Percentiles rank a stretch among this genome's conserved stretches.
Evolutionary conservation across 2,888 invertebrate species (phyloP).

Genomic region (Lysandra coridon): DNA sequence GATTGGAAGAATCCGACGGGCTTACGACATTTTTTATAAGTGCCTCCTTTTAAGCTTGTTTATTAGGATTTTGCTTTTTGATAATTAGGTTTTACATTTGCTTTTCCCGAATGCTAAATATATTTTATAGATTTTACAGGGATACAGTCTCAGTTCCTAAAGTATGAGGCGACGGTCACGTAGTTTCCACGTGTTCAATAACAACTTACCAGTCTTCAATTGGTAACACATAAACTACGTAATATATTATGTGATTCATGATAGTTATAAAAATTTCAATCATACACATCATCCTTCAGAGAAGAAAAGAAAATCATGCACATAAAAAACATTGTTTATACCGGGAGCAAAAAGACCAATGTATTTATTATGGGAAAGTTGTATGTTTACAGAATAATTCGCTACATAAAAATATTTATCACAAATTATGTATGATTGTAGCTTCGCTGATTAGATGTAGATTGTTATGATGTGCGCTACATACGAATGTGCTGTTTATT

Average conservation of each 20-base stretch:
- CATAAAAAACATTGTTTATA: not conserved
- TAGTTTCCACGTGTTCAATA: not conserved
- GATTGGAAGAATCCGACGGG: slow-evolving; percentile 72
- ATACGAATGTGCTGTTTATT: slow-evolving; percentile 28
- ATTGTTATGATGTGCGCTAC: slow-evolving; percentile 6
- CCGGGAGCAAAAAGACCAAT: not conserved
- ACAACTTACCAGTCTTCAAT: not conserved
- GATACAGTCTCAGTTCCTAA: not conserved
- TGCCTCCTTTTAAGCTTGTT: slow-evolving; percentile 27
- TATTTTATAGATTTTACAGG: too few relatives aligned
- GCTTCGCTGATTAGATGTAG: not conserved
- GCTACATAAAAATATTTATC: slow-evolving; percentile 20
- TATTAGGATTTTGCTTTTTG: slow-evolving; percentile 16
- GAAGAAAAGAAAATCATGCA: not conserved
- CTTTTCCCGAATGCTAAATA: not conserved
- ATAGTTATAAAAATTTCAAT: not conserved
- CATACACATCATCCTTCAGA: not conserved
- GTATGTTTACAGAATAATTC: slow-evolving; percentile 7
- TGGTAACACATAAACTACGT: not conserved
- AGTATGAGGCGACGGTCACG: not conserved
- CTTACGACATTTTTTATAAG: slow-evolving; percentile 30
- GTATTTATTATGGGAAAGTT: not conserved
- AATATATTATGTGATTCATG: not conserved
- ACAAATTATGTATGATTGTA: slow-evolving; percentile 15
- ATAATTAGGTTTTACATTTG: not conserved